These are phyloP conservation scores for Phymorhynchus buccinoides DNA, from an alignment of 1,140 invertebrate genomes.

Conservation along the genomic window DNA sequence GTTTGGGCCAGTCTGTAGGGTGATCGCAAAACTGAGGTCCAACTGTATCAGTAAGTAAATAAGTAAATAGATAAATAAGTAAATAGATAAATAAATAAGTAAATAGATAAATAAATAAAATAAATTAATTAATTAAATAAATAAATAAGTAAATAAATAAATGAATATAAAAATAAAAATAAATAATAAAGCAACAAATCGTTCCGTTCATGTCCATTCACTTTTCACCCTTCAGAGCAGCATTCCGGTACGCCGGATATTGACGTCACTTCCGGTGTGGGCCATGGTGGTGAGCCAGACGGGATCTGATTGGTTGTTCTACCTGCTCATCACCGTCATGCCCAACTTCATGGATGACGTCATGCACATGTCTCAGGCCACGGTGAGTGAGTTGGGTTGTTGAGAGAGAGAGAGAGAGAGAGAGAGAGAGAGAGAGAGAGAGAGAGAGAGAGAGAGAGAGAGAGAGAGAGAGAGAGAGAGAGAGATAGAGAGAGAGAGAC, in stretches of 20 bases:
- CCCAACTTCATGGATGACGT: constrained; percentile 43
- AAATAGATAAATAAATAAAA: too few relatives aligned
- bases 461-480: not conserved
- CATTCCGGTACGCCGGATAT: constrained; percentile 31
- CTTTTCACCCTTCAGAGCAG: not conserved
- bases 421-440: not conserved
- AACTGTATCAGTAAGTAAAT: too few relatives aligned
- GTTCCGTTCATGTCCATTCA: too few relatives aligned
- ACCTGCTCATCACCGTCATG: constrained; percentile 37
- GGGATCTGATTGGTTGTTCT: constrained; percentile 46
- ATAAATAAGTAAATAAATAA: too few relatives aligned
- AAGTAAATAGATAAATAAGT: too few relatives aligned
- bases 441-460: not conserved
- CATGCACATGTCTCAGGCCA: constrained; percentile 2
- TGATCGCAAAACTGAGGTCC: too few relatives aligned
- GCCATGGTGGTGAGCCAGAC: constrained; percentile 40
- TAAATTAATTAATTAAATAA: too few relatives aligned
- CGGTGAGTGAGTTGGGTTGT: constrained; percentile 13
- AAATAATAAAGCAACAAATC: too few relatives aligned
- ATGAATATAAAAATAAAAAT: too few relatives aligned
- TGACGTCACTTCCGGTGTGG: constrained; percentile 39
- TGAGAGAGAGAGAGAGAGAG: not conserved
- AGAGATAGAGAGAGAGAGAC: too few relatives aligned
- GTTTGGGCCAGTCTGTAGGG: too few relatives aligned
- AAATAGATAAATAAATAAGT: too few relatives aligned